Evolutionary conservation across 2,113 vertebrate genomes (phyloP).

Genomic region (Pelmatolapia mariae): DNA sequence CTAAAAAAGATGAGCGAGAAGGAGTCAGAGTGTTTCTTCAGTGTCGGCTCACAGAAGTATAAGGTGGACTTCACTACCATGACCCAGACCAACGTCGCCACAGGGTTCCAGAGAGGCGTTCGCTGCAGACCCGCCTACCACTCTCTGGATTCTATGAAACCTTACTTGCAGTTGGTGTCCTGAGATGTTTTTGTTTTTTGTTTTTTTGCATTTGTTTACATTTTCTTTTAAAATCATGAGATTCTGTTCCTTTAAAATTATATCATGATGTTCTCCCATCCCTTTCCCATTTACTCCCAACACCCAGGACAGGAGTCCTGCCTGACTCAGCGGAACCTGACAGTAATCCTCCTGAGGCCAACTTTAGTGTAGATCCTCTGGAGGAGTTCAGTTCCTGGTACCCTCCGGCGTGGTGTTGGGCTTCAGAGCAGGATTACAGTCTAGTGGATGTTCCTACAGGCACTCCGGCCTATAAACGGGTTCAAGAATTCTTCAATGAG

Average conservation of each 20-base stretch:
- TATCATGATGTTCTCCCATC: neutral
- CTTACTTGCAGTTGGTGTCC: constrained; percentile 29
- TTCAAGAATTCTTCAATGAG: constrained; percentile 26
- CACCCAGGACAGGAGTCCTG: constrained; percentile 26
- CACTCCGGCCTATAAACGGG: neutral
- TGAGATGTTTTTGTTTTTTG: rapidly evolving
- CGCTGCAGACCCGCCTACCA: constrained; percentile 37
- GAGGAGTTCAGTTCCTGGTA: constrained; percentile 52
- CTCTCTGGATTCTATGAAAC: constrained; percentile 11
- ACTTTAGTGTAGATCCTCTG: constrained; percentile 51
- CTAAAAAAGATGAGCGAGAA: neutral
- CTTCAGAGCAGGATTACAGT: constrained; percentile 5
- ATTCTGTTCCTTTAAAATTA: neutral
- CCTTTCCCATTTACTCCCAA: neutral
- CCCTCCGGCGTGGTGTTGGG: constrained; percentile 43
- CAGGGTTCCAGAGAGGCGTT: neutral
- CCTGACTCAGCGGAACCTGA: neutral
- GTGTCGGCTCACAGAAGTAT: neutral
- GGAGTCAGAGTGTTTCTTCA: neutral
- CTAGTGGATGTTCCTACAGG: constrained; percentile 28
- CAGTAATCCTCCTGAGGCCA: neutral
- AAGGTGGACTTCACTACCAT: constrained; percentile 45
- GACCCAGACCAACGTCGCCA: constrained; percentile 37
- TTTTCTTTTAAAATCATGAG: neutral
- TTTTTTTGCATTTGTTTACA: neutral